These are phyloP conservation scores for Apodemus agrarius DNA, from an alignment of 2,797 vertebrate genomes.

Conservation along the genomic window DNA sequence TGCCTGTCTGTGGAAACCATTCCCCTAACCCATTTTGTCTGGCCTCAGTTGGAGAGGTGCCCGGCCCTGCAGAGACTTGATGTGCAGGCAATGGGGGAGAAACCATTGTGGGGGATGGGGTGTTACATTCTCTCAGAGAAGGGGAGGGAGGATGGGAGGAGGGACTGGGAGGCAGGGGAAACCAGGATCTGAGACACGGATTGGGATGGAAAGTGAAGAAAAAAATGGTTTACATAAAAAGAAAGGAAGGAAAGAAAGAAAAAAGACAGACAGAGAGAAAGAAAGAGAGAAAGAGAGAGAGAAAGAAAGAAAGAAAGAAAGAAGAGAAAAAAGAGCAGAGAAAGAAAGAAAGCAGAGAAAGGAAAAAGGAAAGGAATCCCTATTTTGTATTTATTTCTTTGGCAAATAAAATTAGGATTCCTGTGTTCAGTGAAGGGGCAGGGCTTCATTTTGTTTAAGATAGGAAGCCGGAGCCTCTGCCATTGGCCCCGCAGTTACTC, in stretches of 20 bases:
- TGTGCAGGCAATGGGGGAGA: neutral
- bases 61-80: neutral
- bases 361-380: neutral
- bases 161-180: neutral
- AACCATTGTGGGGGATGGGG: neutral
- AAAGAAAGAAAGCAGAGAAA: too few relatives aligned
- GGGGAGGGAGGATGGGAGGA: neutral
- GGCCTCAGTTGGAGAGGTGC: neutral
- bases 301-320: neutral
- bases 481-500: neutral
- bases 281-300: too few relatives aligned
- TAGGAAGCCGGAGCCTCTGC: neutral
- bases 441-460: neutral
- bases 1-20: neutral
- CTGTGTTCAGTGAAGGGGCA: neutral
- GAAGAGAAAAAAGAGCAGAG: rapidly evolving
- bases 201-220: neutral
- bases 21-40: neutral
- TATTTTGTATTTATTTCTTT: conserved; percentile 18
- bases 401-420: neutral
- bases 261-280: neutral
- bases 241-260: too few relatives aligned
- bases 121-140: neutral
- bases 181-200: neutral
- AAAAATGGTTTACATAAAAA: neutral